These are phyloP conservation scores for Rafetus swinhoei DNA, from an alignment of 2,113 vertebrate genomes.

Conservation along the genomic window DNA sequence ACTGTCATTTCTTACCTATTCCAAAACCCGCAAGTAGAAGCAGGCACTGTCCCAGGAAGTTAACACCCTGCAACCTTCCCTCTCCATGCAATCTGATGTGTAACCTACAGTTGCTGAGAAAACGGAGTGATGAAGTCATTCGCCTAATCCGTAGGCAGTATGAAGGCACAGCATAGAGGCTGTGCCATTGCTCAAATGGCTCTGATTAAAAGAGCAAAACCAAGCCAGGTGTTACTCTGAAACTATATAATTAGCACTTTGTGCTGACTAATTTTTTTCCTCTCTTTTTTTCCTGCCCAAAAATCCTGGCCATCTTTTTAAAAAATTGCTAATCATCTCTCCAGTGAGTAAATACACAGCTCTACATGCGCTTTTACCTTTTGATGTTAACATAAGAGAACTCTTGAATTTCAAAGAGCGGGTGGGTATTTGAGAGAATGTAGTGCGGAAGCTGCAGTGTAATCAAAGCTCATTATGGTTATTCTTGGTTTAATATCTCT, in stretches of 20 bases:
- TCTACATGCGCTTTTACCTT: constrained; percentile 76
- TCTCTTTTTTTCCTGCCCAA: constrained; percentile 22
- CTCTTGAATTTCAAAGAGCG: constrained; percentile 85
- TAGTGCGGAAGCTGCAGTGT: constrained; percentile 69
- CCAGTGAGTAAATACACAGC: constrained; percentile 65
- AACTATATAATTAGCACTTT: constrained; percentile 79
- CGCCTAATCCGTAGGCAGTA: neutral
- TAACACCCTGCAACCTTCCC: neutral
- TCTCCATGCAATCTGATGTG: fast-evolving
- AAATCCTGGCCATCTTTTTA: constrained; percentile 67
- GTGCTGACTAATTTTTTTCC: constrained; percentile 60
- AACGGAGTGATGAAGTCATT: neutral
- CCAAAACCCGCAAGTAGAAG: neutral
- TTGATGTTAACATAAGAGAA: constrained; percentile 83
- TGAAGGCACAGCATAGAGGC: neutral
- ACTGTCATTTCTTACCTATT: constrained; percentile 19
- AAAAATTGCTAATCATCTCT: constrained; percentile 80
- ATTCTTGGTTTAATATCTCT: constrained; percentile 78
- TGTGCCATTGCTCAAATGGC: constrained; percentile 49
- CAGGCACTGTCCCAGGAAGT: neutral
- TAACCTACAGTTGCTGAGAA: neutral
- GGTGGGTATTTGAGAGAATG: constrained; percentile 76
- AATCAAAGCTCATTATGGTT: constrained; percentile 85
- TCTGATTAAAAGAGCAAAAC: constrained; percentile 72
- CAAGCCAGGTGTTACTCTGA: constrained; percentile 79